Conservation (phyloP, 1,140 invertebrate genomes). For the Cepaea nemoralis region DNA sequence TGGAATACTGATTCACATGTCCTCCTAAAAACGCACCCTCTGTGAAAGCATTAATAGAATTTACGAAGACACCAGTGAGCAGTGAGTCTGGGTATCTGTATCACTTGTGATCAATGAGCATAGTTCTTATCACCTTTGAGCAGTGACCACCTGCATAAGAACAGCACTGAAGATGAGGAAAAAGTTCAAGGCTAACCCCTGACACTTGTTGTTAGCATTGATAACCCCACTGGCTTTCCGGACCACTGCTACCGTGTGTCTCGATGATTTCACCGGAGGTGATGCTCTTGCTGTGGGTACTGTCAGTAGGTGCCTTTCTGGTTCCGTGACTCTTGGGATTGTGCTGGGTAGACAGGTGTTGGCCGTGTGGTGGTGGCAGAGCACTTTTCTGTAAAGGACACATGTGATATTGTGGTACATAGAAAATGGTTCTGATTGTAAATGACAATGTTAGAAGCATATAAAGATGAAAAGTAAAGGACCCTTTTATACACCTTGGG, state of each 20-base stretch:
- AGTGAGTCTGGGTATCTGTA: background rate
- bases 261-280: conserved; percentile 5
- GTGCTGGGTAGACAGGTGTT: conserved; percentile 1
- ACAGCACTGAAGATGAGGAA: background rate
- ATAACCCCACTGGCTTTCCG: background rate
- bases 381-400: conserved; percentile 6
- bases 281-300: background rate
- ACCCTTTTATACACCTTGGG: too few relatives aligned
- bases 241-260: background rate
- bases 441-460: too few relatives aligned
- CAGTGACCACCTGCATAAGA: background rate
- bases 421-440: too few relatives aligned
- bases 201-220: background rate
- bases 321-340: conserved; percentile 17
- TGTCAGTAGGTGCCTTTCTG: conserved; percentile 27
- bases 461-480: too few relatives aligned
- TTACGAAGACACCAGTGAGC: background rate
- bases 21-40: background rate
- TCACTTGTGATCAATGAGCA: background rate
- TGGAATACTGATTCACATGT: background rate
- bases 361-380: background rate
- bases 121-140: background rate
- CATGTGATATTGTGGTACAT: too few relatives aligned
- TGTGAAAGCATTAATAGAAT: background rate
- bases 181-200: background rate